These are phyloP conservation scores for Cephus pygmeus DNA, from an alignment of 2,888 invertebrate genomes.

Conservation along the genomic window DNA sequence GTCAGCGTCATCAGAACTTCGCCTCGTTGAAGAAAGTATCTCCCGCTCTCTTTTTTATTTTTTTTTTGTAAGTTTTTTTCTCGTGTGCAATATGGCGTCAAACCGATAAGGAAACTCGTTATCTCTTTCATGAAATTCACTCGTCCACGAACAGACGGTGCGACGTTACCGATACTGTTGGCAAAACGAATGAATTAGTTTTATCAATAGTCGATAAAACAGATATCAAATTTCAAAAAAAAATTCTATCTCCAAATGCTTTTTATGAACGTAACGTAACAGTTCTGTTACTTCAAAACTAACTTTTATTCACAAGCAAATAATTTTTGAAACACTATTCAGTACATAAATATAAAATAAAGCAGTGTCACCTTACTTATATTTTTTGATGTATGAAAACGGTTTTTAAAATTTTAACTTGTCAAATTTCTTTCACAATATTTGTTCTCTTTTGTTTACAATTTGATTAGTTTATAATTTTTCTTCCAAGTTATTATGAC, in stretches of 20 bases:
- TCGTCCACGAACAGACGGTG: not conserved
- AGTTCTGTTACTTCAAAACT: not conserved
- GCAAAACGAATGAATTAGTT: not conserved
- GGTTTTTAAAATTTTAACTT: too few relatives aligned
- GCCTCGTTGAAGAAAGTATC: constrained; percentile 44
- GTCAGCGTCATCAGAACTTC: constrained; percentile 53
- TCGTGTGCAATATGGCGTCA: not conserved
- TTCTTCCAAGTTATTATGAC: too few relatives aligned
- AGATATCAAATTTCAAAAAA: too few relatives aligned
- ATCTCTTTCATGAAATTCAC: not conserved
- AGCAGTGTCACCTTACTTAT: too few relatives aligned
- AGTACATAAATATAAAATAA: too few relatives aligned
- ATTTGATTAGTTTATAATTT: too few relatives aligned
- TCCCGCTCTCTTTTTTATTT: not conserved
- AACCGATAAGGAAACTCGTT: constrained; percentile 4
- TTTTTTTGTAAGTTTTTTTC: not conserved
- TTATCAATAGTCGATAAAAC: not conserved
- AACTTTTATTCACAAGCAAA: not conserved
- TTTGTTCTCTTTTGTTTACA: too few relatives aligned
- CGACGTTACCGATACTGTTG: not conserved
- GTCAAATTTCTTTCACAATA: too few relatives aligned
- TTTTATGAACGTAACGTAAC: not conserved
- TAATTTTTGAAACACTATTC: too few relatives aligned
- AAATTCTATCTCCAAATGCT: not conserved
- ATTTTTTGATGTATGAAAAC: too few relatives aligned